Evolutionary conservation across 2,113 vertebrate species (phyloP), one percentile per base, ranked within the genome.

Genomic region (Phaethornis superciliosus): DNA sequence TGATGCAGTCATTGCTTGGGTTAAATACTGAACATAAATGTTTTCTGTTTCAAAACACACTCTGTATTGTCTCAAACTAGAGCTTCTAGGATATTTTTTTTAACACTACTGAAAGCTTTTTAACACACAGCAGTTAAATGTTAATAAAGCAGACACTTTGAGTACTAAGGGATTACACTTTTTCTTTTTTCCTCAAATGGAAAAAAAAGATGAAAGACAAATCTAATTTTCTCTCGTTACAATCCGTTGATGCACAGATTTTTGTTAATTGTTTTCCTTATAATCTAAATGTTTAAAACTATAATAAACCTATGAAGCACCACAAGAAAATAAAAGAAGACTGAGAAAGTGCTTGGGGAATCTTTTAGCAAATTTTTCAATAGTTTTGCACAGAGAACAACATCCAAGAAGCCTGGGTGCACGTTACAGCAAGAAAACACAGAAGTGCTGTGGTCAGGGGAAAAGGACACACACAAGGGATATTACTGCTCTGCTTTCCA

Each of bases 181-280:
- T 30, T 76, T 35, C 12, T 17, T 54, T 79, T 27, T 68, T 26
- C 19, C 81, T 85, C 84, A n/a, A 91, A 87, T 3, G 3, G 78
- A 60, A 90, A 71, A 40, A 75, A 16, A 35, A 79, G 46, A 68
- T 86, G 69, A 94, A 96, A 96, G 83, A 75, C 69, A 88, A 90
- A 90, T 71, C 84, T 90, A 78, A 93, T 93, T 94, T 95, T 87
- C 54, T 71, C 70, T 89, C 91, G 91, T 89, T 92, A 76, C 44
- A 82, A 87, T 56, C 81, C 81, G 89, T 12, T 63, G 89, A 89
- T 59, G 74, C 72, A 75, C 42, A 74, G 64, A 81, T 81, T 81
- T 70, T 88, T 49, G 33, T 86, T 92, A 94, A 95, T 89, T 81
- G 81, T 81, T 87, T 89, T 89, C 54, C 89, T 92, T 89, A 56